A percentile compares a stretch with the other conserved stretches of the same genome.
These are phyloP conservation scores for Standfussiana lucernea DNA, from an alignment of 2,888 invertebrate species.

Conservation along the genomic window DNA sequence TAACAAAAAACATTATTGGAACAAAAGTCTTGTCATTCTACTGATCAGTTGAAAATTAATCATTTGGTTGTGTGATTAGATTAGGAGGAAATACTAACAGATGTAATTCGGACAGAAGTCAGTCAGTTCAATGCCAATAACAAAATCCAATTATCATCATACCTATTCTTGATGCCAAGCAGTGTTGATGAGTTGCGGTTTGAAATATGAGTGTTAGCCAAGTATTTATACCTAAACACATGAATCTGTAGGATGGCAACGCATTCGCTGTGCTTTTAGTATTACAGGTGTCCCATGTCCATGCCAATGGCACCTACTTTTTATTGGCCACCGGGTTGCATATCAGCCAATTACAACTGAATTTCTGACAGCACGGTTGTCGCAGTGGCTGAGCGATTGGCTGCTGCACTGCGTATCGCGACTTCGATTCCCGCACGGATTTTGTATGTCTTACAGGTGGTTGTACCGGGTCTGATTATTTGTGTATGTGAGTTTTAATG, in stretches of 20 bases:
- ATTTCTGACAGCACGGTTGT: neutral
- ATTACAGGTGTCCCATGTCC: neutral
- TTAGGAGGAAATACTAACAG: constrained; percentile 30
- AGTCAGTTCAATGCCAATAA: constrained; percentile 37
- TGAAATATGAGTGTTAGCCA: neutral
- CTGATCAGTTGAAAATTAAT: constrained; percentile 41
- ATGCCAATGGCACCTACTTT: no score
- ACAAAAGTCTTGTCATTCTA: constrained; percentile 44
- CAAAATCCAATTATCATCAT: constrained; percentile 1
- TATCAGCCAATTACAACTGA: neutral
- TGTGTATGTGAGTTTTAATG: no score
- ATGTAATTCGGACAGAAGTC: constrained; percentile 30
- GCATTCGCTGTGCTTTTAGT: no score
- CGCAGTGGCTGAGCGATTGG: no score
- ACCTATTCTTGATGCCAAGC: neutral
- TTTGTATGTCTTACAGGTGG: no score
- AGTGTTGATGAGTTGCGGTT: neutral
- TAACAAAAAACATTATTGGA: constrained; percentile 43
- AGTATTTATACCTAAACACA: neutral
- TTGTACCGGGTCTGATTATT: no score
- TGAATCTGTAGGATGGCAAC: neutral
- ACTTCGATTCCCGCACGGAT: no score
- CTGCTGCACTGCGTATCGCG: no score
- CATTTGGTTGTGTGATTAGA: constrained; percentile 38
- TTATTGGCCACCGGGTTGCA: no score